Evolutionary conservation across 1,140 invertebrate species (phyloP).

Genomic region (Papilio polyxenes): DNA sequence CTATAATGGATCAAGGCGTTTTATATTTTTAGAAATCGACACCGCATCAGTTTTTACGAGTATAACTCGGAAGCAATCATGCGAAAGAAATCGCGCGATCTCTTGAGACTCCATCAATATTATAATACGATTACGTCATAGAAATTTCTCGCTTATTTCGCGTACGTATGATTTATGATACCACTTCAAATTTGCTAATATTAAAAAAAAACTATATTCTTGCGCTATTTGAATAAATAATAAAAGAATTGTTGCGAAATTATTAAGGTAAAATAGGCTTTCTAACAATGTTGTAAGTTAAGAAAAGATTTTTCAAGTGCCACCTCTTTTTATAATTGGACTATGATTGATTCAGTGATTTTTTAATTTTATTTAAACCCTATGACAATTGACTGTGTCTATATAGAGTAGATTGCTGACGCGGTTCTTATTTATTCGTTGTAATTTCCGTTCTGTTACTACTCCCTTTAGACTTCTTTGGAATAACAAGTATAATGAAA

Average conservation of each 20-base stretch:
- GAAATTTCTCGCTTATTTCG: conserved; percentile 16
- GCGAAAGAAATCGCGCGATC: conserved; percentile 1
- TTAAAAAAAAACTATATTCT: neutral
- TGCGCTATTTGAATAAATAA: neutral
- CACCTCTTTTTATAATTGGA: no score
- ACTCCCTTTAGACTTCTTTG: neutral
- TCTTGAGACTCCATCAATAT: conserved; percentile 21
- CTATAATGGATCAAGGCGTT: neutral
- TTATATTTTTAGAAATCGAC: neutral
- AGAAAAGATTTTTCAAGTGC: no score
- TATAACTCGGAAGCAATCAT: conserved; percentile 18
- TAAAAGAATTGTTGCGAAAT: neutral
- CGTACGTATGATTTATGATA: conserved; percentile 20
- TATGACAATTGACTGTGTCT: neutral
- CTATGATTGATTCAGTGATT: neutral
- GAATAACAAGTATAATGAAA: neutral
- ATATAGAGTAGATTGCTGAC: neutral
- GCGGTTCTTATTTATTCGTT: neutral
- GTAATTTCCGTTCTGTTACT: neutral
- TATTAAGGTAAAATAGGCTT: no score
- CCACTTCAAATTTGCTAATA: conserved; percentile 7
- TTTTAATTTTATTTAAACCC: neutral
- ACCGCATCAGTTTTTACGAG: neutral
- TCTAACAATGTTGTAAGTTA: no score
- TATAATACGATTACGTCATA: conserved; percentile 28